phyloP scores from a whole-genome alignment of 2,113 vertebrate genomes.

The Leucoraja erinaceus region DNA sequence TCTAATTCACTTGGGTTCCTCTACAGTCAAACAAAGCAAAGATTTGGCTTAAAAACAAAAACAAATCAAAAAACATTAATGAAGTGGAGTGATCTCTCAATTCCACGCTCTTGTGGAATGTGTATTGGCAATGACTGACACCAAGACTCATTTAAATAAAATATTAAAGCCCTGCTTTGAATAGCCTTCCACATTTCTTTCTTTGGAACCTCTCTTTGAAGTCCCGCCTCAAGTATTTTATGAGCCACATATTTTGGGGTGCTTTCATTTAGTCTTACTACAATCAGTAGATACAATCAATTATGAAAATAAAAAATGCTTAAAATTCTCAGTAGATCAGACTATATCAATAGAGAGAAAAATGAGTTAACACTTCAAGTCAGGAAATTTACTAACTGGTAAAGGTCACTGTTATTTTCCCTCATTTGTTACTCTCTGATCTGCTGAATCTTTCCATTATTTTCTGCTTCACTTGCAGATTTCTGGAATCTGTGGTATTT shows the following conservation, averaged over 20 bases:
- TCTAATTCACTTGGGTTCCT: background rate
- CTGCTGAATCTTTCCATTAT: background rate
- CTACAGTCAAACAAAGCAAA: background rate
- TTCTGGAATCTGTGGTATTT: no score
- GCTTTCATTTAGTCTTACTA: background rate
- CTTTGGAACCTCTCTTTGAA: background rate
- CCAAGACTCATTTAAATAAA: background rate
- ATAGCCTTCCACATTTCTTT: background rate
- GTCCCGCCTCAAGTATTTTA: background rate
- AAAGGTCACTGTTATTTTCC: background rate
- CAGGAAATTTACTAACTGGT: background rate
- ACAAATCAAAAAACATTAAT: background rate
- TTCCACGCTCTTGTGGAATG: background rate
- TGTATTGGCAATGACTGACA: background rate
- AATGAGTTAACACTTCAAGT: background rate
- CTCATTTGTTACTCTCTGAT: background rate
- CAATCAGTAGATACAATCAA: background rate
- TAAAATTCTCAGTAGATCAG: background rate
- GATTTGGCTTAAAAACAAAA: background rate
- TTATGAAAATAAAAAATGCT: background rate
- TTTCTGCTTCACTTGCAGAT: no score
- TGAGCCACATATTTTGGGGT: background rate
- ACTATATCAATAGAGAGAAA: background rate
- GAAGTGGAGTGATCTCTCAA: background rate
- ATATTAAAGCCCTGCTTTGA: background rate